These are phyloP conservation scores for Caenorhabditis angaria DNA, from an alignment of 2,888 invertebrate genomes.

Conservation along the genomic window DNA sequence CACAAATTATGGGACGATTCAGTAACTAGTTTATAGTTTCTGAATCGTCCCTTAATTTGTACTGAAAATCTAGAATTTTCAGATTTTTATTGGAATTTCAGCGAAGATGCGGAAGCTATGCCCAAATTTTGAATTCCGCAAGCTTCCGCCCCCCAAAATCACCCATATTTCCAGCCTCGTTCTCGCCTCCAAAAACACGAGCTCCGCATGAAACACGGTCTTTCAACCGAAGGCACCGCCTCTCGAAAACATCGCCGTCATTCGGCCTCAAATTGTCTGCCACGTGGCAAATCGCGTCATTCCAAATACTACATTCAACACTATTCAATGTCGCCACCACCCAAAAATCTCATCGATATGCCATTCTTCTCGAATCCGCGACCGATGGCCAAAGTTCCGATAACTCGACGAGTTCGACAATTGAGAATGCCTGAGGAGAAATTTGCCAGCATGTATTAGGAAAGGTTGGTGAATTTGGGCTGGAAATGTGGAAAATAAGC, in stretches of 20 bases:
- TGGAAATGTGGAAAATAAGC: background rate
- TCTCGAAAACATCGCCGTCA: background rate
- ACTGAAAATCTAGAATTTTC: no score
- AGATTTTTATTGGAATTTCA: no score
- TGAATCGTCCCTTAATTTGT: no score
- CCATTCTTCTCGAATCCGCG: background rate
- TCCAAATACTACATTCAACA: background rate
- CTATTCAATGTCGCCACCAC: background rate
- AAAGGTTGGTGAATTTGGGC: background rate
- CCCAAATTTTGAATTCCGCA: no score
- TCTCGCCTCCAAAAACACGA: background rate
- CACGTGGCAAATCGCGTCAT: background rate
- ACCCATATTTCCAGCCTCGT: background rate
- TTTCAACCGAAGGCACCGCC: background rate
- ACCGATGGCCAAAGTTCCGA: background rate
- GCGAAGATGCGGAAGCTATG: no score
- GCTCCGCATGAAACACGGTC: background rate
- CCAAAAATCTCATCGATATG: background rate
- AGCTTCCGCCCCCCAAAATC: background rate
- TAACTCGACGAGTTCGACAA: background rate
- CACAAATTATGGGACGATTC: no score
- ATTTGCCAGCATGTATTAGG: background rate
- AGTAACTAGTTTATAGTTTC: no score
- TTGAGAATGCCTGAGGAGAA: background rate
- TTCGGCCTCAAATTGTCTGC: background rate